Conservation (phyloP, 2,888 invertebrate genomes). For the Dinocampus coccinellae region DNA sequence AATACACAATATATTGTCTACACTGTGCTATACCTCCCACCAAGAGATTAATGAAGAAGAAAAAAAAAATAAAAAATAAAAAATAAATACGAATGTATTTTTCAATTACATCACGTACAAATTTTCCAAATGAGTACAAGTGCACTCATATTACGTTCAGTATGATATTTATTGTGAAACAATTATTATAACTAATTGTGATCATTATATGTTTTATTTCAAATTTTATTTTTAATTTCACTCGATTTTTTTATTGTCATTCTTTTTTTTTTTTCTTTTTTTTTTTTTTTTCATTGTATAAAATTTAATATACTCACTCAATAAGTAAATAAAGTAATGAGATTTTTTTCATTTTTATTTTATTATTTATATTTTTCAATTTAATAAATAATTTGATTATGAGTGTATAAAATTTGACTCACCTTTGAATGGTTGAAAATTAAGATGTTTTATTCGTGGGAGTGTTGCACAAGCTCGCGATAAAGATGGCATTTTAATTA, state of each 20-base stretch:
- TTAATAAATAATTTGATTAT: background rate
- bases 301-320: too few relatives aligned
- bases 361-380: background rate
- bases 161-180: background rate
- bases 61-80: background rate
- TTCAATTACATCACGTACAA: background rate
- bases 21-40: background rate
- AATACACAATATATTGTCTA: background rate
- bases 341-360: background rate
- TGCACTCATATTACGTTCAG: background rate
- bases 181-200: background rate
- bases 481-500: constrained; percentile 54
- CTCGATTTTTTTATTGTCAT: too few relatives aligned
- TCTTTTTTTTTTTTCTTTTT: background rate
- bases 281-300: background rate
- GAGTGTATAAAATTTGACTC: too few relatives aligned
- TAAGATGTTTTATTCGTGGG: constrained; percentile 56
- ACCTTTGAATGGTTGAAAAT: constrained; percentile 53
- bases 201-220: too few relatives aligned
- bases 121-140: background rate
- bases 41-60: background rate
- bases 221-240: too few relatives aligned
- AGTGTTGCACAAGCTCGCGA: constrained; percentile 56
- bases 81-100: background rate
- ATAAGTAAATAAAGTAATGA: too few relatives aligned